Conservation (phyloP, 2,113 vertebrate species). For the Aythya baeri region DNA sequence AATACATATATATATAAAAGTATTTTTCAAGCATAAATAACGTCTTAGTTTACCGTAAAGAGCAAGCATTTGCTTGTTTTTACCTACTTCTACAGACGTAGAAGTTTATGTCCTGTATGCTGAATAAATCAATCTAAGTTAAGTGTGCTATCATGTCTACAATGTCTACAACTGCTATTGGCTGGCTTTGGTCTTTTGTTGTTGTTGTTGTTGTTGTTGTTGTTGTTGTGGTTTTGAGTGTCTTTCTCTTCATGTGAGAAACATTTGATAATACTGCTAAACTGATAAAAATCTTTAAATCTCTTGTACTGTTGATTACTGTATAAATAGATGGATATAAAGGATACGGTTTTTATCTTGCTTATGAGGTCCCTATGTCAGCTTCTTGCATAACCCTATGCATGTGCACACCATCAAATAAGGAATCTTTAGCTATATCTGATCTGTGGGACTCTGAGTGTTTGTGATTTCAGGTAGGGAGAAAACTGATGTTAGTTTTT, state of each 20-base stretch:
- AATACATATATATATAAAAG: background rate
- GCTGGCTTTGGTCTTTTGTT: background rate
- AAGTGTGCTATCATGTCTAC: background rate
- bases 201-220: too few species aligned
- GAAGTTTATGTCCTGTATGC: background rate
- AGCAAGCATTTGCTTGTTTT: background rate
- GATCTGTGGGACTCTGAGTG: background rate
- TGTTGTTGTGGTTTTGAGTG: background rate
- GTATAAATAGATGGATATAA: background rate
- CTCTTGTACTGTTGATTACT: background rate
- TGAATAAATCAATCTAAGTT: background rate
- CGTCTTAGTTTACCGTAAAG: background rate
- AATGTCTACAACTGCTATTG: background rate
- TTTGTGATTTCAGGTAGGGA: background rate
- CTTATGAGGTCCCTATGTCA: background rate
- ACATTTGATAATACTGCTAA: background rate
- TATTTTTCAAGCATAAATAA: background rate
- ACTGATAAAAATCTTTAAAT: background rate
- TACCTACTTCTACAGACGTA: background rate
- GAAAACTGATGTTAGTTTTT: background rate
- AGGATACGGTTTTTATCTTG: rapidly evolving
- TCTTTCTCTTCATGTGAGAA: background rate
- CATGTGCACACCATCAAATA: background rate
- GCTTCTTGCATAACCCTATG: background rate
- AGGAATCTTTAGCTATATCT: background rate